Percentiles rank a stretch among this genome's conserved stretches.
These are phyloP conservation scores for Triplophysa dalaica DNA, from an alignment of 2,113 vertebrate genomes.

Conservation along the genomic window DNA sequence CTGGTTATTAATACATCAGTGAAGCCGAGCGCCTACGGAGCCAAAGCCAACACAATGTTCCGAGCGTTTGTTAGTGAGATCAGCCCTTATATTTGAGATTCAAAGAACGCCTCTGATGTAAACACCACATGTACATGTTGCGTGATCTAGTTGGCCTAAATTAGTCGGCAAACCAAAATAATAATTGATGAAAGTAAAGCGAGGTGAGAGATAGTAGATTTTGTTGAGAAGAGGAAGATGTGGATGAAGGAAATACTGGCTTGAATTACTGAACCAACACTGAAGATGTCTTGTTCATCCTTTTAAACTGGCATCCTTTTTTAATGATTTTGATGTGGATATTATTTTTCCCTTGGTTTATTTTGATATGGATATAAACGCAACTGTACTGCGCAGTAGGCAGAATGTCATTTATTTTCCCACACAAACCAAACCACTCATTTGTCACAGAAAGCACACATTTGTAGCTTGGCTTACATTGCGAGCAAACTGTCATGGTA, in stretches of 20 bases:
- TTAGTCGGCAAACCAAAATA: conserved; percentile 33
- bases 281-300: conserved; percentile 56
- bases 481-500: conserved; percentile 14
- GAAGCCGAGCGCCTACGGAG: neutral
- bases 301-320: conserved; percentile 48
- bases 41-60: neutral
- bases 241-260: neutral
- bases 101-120: neutral
- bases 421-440: conserved; percentile 26
- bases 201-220: neutral
- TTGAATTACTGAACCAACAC: conserved; percentile 24
- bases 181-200: neutral
- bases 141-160: neutral
- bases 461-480: conserved; percentile 34
- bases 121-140: neutral
- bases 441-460: neutral
- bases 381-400: neutral
- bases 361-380: conserved; percentile 36
- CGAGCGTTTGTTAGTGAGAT: conserved; percentile 33
- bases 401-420: neutral
- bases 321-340: conserved; percentile 42
- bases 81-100: neutral
- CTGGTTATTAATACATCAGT: conserved; percentile 6
- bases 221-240: neutral
- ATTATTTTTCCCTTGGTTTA: conserved; percentile 42